phyloP scores from a whole-genome alignment of 2,888 invertebrate species.

The Mamestra brassicae region DNA sequence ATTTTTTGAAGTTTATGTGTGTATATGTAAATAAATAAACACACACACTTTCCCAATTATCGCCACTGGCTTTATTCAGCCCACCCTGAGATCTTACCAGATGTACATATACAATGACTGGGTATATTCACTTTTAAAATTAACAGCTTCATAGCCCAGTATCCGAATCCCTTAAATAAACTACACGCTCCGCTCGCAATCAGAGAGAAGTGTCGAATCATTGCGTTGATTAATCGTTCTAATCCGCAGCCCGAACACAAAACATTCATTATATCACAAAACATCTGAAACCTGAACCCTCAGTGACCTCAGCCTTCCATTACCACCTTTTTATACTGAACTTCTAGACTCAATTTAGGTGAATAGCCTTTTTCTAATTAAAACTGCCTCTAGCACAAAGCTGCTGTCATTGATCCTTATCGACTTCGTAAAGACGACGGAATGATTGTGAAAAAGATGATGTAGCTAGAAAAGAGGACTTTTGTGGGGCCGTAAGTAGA shows the following conservation, averaged over 20 bases:
- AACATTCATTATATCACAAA: slow-evolving; percentile 59
- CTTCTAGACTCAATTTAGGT: slow-evolving; percentile 25
- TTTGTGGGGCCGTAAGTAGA: too few species aligned
- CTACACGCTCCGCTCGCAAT: slow-evolving; percentile 53
- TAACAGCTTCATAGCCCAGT: slow-evolving; percentile 10
- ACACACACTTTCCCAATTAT: too few species aligned
- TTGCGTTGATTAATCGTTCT: slow-evolving; percentile 68
- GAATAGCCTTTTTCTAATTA: slow-evolving; percentile 11
- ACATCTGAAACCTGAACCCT: slow-evolving; percentile 45
- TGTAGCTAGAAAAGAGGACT: neutral
- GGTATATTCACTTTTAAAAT: too few species aligned
- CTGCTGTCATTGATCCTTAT: neutral
- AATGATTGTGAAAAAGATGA: neutral
- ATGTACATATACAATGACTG: too few species aligned
- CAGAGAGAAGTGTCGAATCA: slow-evolving; percentile 65
- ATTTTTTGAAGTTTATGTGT: too few species aligned
- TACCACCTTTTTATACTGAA: slow-evolving; percentile 18
- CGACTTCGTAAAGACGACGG: neutral
- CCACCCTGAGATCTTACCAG: too few species aligned
- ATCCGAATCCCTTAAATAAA: slow-evolving; percentile 32
- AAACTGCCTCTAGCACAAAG: neutral
- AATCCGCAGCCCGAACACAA: slow-evolving; percentile 57
- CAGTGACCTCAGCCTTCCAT: slow-evolving; percentile 19
- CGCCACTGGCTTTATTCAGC: too few species aligned
- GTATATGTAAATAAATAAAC: too few species aligned